Conservation (phyloP, 2,113 vertebrate genomes). For the Ciconia maguari region DNA sequence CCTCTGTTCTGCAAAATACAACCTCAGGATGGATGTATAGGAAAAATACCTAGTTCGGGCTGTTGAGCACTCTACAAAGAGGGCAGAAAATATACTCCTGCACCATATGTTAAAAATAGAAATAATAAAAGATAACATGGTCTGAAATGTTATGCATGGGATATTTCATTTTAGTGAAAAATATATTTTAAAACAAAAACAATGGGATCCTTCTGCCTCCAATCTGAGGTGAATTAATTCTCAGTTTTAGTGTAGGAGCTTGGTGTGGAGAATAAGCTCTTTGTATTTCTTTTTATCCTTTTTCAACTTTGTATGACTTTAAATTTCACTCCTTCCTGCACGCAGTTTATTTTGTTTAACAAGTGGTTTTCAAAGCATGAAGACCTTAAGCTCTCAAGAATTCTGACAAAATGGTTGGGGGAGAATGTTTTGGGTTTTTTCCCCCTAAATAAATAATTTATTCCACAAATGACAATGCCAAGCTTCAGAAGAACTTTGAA, state of each 20-base stretch:
- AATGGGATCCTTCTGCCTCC: background rate
- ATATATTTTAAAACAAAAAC: background rate
- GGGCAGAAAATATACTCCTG: background rate
- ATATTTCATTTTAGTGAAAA: background rate
- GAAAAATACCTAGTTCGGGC: background rate
- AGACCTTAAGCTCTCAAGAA: background rate
- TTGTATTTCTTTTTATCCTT: background rate
- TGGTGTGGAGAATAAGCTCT: background rate
- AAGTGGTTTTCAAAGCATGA: background rate
- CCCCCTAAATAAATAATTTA: background rate
- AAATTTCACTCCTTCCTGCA: background rate
- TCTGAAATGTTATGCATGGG: background rate
- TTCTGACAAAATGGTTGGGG: background rate
- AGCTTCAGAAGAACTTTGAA: background rate
- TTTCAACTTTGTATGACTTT: background rate
- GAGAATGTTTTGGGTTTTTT: background rate
- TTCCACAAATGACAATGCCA: background rate
- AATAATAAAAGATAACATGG: background rate
- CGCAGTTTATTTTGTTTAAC: background rate
- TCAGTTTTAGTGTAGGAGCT: background rate
- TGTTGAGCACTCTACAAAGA: background rate
- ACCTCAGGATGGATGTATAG: background rate
- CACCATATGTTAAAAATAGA: background rate
- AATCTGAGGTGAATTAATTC: background rate
- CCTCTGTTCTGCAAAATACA: background rate